Percentiles rank a stretch among this genome's conserved stretches.
Conservation (phyloP, 2,888 invertebrate species). For the Strigamia maritima region DNA sequence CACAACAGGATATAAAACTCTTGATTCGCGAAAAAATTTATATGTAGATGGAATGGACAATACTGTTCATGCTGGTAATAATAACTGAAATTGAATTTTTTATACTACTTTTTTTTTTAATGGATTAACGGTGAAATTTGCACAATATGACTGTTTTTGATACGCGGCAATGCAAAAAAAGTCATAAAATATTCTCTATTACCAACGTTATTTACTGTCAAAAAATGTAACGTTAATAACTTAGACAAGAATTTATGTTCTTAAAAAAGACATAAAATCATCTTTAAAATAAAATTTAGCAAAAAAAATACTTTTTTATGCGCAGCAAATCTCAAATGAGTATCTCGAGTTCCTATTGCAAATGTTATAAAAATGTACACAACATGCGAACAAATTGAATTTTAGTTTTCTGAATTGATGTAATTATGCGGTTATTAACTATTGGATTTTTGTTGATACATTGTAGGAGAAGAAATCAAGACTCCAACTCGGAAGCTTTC, state of each 20-base stretch:
- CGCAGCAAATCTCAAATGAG: neutral
- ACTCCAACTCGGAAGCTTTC: conserved; percentile 37
- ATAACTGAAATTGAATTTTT: neutral
- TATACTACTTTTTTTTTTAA: neutral
- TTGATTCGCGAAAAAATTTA: conserved; percentile 41
- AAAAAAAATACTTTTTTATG: neutral
- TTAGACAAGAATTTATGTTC: too few relatives aligned
- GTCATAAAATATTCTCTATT: too few relatives aligned
- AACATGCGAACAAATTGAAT: neutral
- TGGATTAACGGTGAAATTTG: neutral
- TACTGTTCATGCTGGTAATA: conserved; percentile 39
- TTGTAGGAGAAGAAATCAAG: conserved; percentile 35
- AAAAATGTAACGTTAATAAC: too few relatives aligned
- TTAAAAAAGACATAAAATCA: too few relatives aligned
- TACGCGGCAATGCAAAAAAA: neutral
- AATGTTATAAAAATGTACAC: too few relatives aligned
- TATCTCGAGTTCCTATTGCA: neutral
- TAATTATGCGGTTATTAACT: neutral
- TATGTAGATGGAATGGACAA: conserved; percentile 33
- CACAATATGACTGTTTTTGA: neutral
- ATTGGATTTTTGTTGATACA: neutral
- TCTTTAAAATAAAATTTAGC: too few relatives aligned
- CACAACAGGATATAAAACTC: conserved; percentile 39
- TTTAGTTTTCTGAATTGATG: neutral
- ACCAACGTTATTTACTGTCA: too few relatives aligned